Evolutionary conservation across 2,888 invertebrate genomes (phyloP).

Genomic region (Agrenia bidenticulata): DNA sequence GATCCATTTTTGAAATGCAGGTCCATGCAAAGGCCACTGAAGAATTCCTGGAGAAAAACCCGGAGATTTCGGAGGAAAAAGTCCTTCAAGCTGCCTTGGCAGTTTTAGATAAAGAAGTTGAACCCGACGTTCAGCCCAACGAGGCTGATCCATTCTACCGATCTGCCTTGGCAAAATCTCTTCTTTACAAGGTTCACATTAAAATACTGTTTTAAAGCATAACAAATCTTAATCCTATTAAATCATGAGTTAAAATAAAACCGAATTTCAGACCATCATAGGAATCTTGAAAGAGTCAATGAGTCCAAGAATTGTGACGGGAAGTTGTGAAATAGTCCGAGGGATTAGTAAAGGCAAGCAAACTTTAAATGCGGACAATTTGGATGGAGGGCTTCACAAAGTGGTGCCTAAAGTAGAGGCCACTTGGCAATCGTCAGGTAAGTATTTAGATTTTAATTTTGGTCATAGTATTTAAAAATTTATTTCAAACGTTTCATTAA

Average conservation of each 20-base stretch:
- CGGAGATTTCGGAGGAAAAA: too few relatives aligned
- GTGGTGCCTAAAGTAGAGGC: constrained; percentile 75
- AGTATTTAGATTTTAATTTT: too few relatives aligned
- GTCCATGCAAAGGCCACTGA: background rate
- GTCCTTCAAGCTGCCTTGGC: constrained; percentile 57
- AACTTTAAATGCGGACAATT: constrained; percentile 68
- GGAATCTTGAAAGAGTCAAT: constrained; percentile 62
- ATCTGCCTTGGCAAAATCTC: constrained; percentile 67
- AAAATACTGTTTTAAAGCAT: too few relatives aligned
- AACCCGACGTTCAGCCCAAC: constrained; percentile 65
- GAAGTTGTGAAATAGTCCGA: constrained; percentile 64
- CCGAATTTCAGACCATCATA: constrained; percentile 61
- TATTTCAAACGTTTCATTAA: too few relatives aligned
- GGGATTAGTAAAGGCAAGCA: constrained; percentile 69
- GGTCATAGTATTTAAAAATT: too few relatives aligned
- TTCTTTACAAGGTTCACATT: constrained; percentile 87
- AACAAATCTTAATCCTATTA: too few relatives aligned
- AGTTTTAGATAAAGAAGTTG: constrained; percentile 63
- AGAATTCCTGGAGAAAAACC: background rate
- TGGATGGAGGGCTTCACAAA: constrained; percentile 71
- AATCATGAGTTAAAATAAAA: too few relatives aligned
- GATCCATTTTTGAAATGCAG: background rate
- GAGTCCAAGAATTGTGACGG: constrained; percentile 61
- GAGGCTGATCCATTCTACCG: constrained; percentile 71
- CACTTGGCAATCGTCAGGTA: constrained; percentile 60